These are phyloP conservation scores for Eupsilia transversa DNA, from an alignment of 2,888 invertebrate species.

Conservation along the genomic window DNA sequence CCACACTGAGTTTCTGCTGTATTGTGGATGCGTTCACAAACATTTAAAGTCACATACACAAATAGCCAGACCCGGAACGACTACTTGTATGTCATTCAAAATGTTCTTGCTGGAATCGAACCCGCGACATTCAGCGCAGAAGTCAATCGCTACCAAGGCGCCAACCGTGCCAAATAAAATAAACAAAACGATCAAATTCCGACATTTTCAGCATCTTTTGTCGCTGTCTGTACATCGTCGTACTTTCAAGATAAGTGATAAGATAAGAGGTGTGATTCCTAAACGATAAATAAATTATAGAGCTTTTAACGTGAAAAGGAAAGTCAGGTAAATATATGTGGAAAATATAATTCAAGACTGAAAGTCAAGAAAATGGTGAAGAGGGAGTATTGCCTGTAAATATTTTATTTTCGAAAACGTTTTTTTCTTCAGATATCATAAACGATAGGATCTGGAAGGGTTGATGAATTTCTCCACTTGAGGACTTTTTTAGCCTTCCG, in stretches of 20 bases:
- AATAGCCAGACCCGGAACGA: no score
- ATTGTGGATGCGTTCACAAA: no score
- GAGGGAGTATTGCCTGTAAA: not conserved
- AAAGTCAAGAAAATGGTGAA: not conserved
- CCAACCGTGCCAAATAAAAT: no score
- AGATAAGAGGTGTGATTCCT: constrained; percentile 2
- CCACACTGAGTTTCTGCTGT: no score
- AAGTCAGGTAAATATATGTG: constrained; percentile 39
- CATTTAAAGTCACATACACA: no score
- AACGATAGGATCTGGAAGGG: not conserved
- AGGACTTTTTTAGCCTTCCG: not conserved
- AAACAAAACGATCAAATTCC: no score
- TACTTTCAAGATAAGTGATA: not conserved
- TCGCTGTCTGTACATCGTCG: not conserved
- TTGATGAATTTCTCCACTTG: not conserved
- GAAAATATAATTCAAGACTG: constrained; percentile 6
- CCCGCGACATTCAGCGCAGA: no score
- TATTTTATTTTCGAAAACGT: constrained; percentile 18
- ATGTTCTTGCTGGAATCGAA: no score
- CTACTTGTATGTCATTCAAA: no score
- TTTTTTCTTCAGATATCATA: not conserved
- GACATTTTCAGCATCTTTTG: not conserved
- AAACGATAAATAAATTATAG: constrained; percentile 51
- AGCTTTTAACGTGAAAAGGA: constrained; percentile 39
- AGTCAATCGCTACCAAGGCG: no score